phyloP scores from a whole-genome alignment of 2,888 invertebrate genomes.

The Rhorus exstirpatorius region DNA sequence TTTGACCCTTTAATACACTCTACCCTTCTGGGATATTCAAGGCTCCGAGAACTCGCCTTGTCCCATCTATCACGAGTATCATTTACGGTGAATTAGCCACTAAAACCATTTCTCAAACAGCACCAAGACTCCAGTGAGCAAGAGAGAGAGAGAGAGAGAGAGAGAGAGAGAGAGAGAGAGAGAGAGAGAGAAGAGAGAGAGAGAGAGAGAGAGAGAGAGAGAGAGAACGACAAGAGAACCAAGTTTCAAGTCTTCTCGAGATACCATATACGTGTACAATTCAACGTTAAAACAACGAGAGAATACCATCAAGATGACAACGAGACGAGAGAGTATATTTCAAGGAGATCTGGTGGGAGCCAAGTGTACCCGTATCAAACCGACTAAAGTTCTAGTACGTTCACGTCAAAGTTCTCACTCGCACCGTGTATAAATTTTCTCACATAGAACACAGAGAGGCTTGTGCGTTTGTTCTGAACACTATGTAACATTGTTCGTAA shows the following conservation, averaged over 20 bases:
- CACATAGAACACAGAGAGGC: slow-evolving; percentile 37
- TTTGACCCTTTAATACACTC: slow-evolving; percentile 29
- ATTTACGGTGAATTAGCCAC: slow-evolving; percentile 66
- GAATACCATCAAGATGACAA: slow-evolving; percentile 49
- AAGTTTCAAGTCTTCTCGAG: slow-evolving; percentile 62
- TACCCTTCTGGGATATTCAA: slow-evolving; percentile 27
- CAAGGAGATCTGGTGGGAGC: slow-evolving; percentile 44
- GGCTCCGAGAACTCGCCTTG: slow-evolving; percentile 18
- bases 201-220: no score
- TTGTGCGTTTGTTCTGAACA: slow-evolving; percentile 52
- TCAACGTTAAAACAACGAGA: slow-evolving; percentile 54
- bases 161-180: not conserved
- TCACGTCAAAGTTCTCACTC: slow-evolving; percentile 65
- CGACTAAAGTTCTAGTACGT: slow-evolving; percentile 58
- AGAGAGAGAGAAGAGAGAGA: slow-evolving; percentile 13
- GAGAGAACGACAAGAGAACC: slow-evolving; percentile 32
- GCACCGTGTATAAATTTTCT: slow-evolving; percentile 54
- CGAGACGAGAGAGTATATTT: slow-evolving; percentile 53
- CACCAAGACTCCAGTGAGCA: slow-evolving; percentile 21
- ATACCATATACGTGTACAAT: slow-evolving; percentile 20
- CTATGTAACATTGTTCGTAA: slow-evolving; percentile 52
- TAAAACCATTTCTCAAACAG: slow-evolving; percentile 67
- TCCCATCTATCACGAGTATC: slow-evolving; percentile 58
- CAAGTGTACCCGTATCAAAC: slow-evolving; percentile 64
- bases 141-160: slow-evolving; percentile 22